Conservation (phyloP, 1,140 invertebrate species). For the Hermatobates lingyangjiaoensis region DNA sequence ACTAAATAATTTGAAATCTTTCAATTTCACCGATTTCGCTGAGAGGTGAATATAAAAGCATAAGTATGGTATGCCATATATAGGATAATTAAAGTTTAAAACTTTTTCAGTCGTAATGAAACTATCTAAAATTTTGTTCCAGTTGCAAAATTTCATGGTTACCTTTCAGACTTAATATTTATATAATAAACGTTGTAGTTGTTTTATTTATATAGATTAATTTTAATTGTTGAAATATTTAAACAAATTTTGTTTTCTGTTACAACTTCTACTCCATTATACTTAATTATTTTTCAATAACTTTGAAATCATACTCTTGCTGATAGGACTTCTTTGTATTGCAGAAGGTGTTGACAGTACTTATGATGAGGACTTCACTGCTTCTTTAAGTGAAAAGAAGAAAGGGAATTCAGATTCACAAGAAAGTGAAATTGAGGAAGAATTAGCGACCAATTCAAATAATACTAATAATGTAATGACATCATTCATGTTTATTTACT, state of each 20-base stretch:
- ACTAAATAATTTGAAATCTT: too few species aligned
- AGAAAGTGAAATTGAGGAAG: constrained; percentile 16
- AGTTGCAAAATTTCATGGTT: too few species aligned
- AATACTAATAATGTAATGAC: neutral
- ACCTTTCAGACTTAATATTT: neutral
- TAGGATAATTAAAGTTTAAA: too few species aligned
- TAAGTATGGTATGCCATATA: too few species aligned
- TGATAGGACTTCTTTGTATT: neutral
- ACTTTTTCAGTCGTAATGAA: too few species aligned
- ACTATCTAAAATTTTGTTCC: too few species aligned
- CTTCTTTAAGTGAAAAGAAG: constrained; percentile 26
- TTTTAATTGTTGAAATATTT: neutral
- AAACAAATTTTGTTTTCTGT: neutral
- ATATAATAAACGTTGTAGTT: neutral
- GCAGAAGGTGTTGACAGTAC: constrained; percentile 1
- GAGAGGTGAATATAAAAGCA: too few species aligned
- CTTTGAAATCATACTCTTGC: neutral
- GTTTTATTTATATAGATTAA: neutral
- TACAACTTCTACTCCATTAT: neutral
- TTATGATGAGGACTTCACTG: constrained; percentile 27
- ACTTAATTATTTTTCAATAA: neutral
- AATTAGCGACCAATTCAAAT: constrained; percentile 8
- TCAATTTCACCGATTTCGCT: too few species aligned
- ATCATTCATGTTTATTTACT: neutral
- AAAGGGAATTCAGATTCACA: constrained; percentile 17